phyloP scores from a whole-genome alignment of 2,888 invertebrate species.

The Biston stratarius region DNA sequence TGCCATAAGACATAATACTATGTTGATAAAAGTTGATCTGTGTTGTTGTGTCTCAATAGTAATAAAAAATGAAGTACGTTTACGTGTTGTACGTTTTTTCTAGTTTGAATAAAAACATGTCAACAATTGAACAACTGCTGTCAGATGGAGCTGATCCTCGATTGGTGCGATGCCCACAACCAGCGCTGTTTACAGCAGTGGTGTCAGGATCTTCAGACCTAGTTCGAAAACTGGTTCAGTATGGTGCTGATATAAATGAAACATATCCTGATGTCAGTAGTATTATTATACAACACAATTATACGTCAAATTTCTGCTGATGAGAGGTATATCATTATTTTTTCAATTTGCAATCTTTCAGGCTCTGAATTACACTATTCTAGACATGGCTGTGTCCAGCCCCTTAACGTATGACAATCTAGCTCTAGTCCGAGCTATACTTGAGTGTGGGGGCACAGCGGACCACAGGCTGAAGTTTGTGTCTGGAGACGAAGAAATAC shows the following conservation, averaged over 20 bases:
- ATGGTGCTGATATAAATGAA: conserved; percentile 73
- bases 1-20: too few relatives aligned
- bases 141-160: conserved; percentile 69
- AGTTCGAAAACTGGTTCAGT: conserved; percentile 56
- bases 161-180: conserved; percentile 67
- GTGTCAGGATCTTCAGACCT: conserved; percentile 59
- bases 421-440: conserved; percentile 59
- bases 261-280: conserved; percentile 58
- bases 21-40: too few relatives aligned
- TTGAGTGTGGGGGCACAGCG: conserved; percentile 65
- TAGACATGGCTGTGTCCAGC: conserved; percentile 69
- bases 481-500: conserved; percentile 23
- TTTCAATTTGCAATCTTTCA: conserved; percentile 44
- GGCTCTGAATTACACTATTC: conserved; percentile 60
- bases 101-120: conserved; percentile 66
- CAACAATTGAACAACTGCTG: conserved; percentile 65
- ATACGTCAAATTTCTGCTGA: background rate
- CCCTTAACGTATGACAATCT: conserved; percentile 60
- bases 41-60: too few relatives aligned
- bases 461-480: conserved; percentile 53
- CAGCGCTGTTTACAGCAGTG: conserved; percentile 67
- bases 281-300: background rate
- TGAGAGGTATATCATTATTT: too few relatives aligned
- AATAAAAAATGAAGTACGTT: too few relatives aligned
- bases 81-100: conserved; percentile 50